These are phyloP conservation scores for Gasteruption jaculator DNA, from an alignment of 2,888 invertebrate genomes.

Conservation along the genomic window DNA sequence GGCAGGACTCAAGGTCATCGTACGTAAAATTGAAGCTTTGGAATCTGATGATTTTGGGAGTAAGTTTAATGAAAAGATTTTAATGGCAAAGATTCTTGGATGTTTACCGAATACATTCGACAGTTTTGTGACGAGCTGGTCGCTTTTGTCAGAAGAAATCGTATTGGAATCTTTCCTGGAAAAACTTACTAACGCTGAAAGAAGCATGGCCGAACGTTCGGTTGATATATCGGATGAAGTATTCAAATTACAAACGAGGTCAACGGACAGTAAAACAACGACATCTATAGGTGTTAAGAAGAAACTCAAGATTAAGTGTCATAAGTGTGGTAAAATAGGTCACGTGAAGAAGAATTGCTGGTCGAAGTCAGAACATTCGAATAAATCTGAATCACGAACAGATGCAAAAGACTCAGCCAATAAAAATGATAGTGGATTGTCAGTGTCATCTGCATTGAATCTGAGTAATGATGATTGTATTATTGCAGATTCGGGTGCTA, in stretches of 20 bases:
- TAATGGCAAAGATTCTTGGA: constrained; percentile 19
- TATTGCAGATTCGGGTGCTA: constrained; percentile 15
- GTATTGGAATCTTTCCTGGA: constrained; percentile 13
- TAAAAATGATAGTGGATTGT: too few species aligned
- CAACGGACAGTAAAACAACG: constrained; percentile 1
- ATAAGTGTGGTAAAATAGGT: constrained; percentile 12
- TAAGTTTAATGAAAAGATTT: constrained; percentile 16
- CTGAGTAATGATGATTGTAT: neutral
- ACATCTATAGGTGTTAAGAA: constrained; percentile 1
- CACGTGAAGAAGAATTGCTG: constrained; percentile 4
- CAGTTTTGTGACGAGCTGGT: constrained; percentile 17
- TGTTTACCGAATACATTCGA: constrained; percentile 13
- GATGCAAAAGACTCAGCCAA: too few species aligned
- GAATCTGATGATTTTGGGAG: constrained; percentile 17
- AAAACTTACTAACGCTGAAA: constrained; percentile 12
- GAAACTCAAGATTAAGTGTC: constrained; percentile 11
- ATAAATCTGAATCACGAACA: too few species aligned
- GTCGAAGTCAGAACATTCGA: constrained; percentile 4
- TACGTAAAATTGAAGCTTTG: constrained; percentile 9
- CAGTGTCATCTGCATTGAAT: constrained; percentile 4
- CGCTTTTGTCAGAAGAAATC: constrained; percentile 15
- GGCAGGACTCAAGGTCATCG: constrained; percentile 10
- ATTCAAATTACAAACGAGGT: constrained; percentile 6
- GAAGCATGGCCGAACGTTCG: constrained; percentile 8
- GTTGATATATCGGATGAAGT: constrained; percentile 7